A percentile compares a stretch with the other conserved stretches of the same genome.
Evolutionary conservation across 1,140 invertebrate genomes (phyloP).

Genomic region (Zeugodacus cucurbitae): DNA sequence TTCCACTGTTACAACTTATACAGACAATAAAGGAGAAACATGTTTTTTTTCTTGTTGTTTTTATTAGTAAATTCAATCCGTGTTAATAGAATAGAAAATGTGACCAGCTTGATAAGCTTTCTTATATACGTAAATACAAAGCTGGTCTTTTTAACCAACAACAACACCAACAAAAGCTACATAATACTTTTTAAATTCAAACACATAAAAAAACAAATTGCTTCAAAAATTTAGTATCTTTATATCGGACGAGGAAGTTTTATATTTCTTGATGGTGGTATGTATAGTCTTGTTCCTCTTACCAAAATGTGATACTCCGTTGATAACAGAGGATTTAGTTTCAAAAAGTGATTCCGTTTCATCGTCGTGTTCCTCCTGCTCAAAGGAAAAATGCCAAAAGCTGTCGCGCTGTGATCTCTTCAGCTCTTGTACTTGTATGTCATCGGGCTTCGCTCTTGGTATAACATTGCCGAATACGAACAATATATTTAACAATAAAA

Average conservation of each 20-base stretch:
- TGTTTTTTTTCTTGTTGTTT: too few relatives aligned
- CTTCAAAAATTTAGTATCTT: too few relatives aligned
- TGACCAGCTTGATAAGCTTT: too few relatives aligned
- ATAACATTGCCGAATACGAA: not conserved
- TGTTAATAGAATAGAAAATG: too few relatives aligned
- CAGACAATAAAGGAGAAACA: too few relatives aligned
- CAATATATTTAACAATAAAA: not conserved
- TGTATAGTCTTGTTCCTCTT: not conserved
- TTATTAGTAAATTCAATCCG: too few relatives aligned
- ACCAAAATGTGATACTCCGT: not conserved
- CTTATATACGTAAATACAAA: too few relatives aligned
- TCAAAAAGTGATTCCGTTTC: not conserved
- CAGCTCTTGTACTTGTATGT: not conserved
- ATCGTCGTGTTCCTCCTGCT: not conserved
- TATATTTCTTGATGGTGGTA: not conserved
- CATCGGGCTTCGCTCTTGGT: not conserved
- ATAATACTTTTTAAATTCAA: too few relatives aligned
- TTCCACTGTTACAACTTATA: too few relatives aligned
- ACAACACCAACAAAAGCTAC: too few relatives aligned
- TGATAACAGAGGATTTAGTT: not conserved
- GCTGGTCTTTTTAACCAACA: too few relatives aligned
- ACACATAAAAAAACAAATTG: too few relatives aligned
- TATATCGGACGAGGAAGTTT: not conserved
- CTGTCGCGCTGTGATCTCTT: not conserved
- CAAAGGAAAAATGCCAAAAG: not conserved